Evolutionary conservation across 2,797 vertebrate species (phyloP).

Genomic region (Cynopterus sphinx): DNA sequence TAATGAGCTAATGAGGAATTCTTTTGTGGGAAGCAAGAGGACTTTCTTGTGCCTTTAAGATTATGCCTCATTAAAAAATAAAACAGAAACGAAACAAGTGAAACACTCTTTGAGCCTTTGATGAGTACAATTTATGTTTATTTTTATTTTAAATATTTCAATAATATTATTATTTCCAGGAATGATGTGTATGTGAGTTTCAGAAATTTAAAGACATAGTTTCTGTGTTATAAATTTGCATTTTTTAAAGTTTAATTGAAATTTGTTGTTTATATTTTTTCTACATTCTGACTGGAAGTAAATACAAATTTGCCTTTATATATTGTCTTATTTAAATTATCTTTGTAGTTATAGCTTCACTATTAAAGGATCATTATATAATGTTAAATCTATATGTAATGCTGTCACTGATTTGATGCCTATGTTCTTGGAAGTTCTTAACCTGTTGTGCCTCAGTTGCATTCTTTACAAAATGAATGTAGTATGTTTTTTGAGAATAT

Average conservation of each 20-base stretch:
- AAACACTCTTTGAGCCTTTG: not conserved
- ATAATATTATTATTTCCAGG: not conserved
- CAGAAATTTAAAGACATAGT: conserved; percentile 1
- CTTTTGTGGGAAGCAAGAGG: not conserved
- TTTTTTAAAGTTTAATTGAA: conserved; percentile 31
- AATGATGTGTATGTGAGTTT: not conserved
- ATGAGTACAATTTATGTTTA: not conserved
- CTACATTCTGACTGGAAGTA: not conserved
- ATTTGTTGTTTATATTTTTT: not conserved
- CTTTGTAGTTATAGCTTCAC: not conserved
- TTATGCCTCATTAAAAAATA: not conserved
- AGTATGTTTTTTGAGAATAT: not conserved
- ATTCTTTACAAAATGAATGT: not conserved
- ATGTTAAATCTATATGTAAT: not conserved
- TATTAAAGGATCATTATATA: not conserved
- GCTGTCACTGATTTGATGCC: not conserved
- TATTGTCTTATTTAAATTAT: not conserved
- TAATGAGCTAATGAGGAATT: not conserved
- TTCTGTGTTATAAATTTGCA: not conserved
- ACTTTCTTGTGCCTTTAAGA: not conserved
- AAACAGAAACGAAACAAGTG: not conserved
- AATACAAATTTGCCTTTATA: not conserved
- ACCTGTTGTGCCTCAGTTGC: not conserved
- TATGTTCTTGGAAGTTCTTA: not conserved
- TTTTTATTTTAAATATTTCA: conserved; percentile 52